These are phyloP conservation scores for Zygothrica quintamaculata DNA, from an alignment of 2,888 invertebrate genomes.

Conservation along the genomic window DNA sequence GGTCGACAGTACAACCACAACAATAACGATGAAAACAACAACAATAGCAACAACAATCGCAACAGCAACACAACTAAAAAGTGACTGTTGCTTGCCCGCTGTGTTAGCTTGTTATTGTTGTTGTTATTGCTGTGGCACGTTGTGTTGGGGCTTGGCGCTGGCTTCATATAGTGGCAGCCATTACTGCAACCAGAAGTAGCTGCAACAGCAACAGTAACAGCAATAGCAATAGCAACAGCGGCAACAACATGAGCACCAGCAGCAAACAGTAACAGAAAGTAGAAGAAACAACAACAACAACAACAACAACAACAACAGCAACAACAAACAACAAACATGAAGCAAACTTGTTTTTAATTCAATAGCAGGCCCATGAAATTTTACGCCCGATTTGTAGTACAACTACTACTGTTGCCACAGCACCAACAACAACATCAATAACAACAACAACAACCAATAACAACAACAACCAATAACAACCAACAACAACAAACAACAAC, in stretches of 20 bases:
- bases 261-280: slow-evolving; percentile 38
- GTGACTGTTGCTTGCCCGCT: slow-evolving; percentile 55
- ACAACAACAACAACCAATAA: slow-evolving; percentile 27
- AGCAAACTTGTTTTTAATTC: slow-evolving; percentile 78
- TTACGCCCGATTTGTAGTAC: slow-evolving; percentile 82
- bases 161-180: slow-evolving; percentile 53
- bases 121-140: slow-evolving; percentile 54
- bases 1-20: slow-evolving; percentile 64
- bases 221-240: slow-evolving; percentile 34
- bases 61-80: slow-evolving; percentile 54
- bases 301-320: too few species aligned
- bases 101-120: slow-evolving; percentile 35
- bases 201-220: slow-evolving; percentile 38
- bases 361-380: slow-evolving; percentile 82
- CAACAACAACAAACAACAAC: slow-evolving; percentile 22
- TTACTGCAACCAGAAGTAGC: slow-evolving; percentile 70
- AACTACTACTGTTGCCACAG: slow-evolving; percentile 76
- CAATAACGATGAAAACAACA: slow-evolving; percentile 6
- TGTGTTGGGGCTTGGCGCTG: slow-evolving; percentile 61
- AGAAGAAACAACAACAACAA: slow-evolving; percentile 33
- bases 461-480: slow-evolving; percentile 26
- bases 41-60: slow-evolving; percentile 20
- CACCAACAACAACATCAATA: slow-evolving; percentile 35
- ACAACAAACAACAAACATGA: slow-evolving; percentile 42
- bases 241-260: slow-evolving; percentile 37